phyloP scores from a whole-genome alignment of 2,888 invertebrate genomes.

The Pristionchus arcanus region DNA sequence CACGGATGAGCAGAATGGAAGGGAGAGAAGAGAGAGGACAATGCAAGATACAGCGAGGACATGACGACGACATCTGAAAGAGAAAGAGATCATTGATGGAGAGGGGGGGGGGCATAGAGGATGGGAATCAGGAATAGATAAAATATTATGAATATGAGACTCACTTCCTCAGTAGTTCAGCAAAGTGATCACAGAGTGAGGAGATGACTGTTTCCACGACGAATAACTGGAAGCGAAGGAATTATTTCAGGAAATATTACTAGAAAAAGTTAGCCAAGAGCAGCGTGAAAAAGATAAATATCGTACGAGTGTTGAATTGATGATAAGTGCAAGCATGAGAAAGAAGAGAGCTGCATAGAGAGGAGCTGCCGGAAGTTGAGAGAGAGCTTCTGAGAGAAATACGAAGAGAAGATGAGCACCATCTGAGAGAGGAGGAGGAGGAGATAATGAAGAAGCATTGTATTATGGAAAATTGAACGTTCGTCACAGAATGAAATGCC shows the following conservation, averaged over 20 bases:
- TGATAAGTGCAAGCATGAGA: conserved; percentile 82
- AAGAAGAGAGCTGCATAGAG: conserved; percentile 90
- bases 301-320: conserved; percentile 73
- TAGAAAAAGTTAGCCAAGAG: no score
- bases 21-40: conserved; percentile 73
- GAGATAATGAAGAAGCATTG: not conserved
- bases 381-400: conserved; percentile 89
- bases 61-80: conserved; percentile 67
- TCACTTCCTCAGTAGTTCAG: conserved; percentile 78
- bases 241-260: not conserved
- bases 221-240: conserved; percentile 80
- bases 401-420: conserved; percentile 86
- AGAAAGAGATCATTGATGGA: not conserved
- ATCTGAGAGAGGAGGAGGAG: conserved; percentile 59
- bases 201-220: conserved; percentile 83
- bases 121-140: not conserved
- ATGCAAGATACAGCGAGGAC: conserved; percentile 73
- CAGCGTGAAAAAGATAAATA: not conserved
- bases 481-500: not conserved
- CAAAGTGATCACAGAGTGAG: conserved; percentile 82
- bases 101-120: not conserved
- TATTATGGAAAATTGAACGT: not conserved
- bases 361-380: conserved; percentile 87
- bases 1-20: conserved; percentile 77
- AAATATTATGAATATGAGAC: conserved; percentile 53